These are phyloP conservation scores for mouse (Mus musculus) DNA, from an alignment of 2,113 vertebrate genomes.

Conservation along the genomic window GRCm39 chr1:127291501-127292000, in stretches of 20 bases:
- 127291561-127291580: background rate
- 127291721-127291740: slow-evolving; percentile 48
- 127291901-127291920: background rate
- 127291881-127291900: background rate
- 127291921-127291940: background rate
- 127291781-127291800: background rate
- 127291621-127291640: slow-evolving; percentile 55
- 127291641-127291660: slow-evolving; percentile 36
- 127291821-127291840: background rate
- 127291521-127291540: background rate
- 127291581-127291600: slow-evolving; percentile 31
- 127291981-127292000: background rate
- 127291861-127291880: background rate
- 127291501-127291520: background rate
- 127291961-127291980: background rate
- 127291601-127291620: slow-evolving; percentile 30
- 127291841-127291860: background rate
- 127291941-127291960: background rate
- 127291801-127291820: background rate
- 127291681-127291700: background rate
- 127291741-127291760: background rate
- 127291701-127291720: background rate
- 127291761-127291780: background rate
- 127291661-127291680: slow-evolving; percentile 62
- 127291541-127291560: fast-evolving